Evolutionary conservation across 2,113 vertebrate species (phyloP).

Genomic region (Nibea coibor): DNA sequence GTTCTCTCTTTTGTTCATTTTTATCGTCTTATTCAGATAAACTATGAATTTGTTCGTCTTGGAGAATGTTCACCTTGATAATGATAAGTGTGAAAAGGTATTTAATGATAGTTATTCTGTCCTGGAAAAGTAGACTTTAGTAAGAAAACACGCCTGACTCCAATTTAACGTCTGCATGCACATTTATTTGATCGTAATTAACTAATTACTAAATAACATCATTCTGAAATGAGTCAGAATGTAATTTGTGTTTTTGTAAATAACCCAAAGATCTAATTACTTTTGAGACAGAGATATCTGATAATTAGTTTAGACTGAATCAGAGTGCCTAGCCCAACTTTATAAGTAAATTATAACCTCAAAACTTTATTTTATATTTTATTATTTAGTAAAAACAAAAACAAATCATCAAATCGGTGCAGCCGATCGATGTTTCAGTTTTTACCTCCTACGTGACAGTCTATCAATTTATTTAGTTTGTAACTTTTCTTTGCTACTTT

Average conservation of each 20-base stretch:
- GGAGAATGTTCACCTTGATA: background rate
- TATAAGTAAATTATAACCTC: background rate
- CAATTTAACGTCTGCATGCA: background rate
- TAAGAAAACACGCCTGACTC: background rate
- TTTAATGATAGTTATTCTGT: constrained; percentile 1
- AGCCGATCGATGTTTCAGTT: background rate
- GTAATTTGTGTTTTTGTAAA: background rate
- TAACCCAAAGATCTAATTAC: background rate
- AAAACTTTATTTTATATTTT: background rate
- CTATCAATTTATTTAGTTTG: background rate
- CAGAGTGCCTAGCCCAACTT: background rate
- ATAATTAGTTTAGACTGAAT: constrained; percentile 9
- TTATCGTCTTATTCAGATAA: background rate
- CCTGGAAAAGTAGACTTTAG: background rate
- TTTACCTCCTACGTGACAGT: background rate
- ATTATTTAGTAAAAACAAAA: background rate
- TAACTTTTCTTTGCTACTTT: background rate
- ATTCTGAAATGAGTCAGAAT: background rate
- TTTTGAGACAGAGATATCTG: background rate
- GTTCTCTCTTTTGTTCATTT: background rate
- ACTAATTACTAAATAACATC: background rate
- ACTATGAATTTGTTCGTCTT: background rate
- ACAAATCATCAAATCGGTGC: background rate
- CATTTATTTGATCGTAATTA: background rate
- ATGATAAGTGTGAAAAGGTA: background rate